Percentiles rank a stretch among this genome's conserved stretches.
Evolutionary conservation across 2,888 invertebrate genomes (phyloP).

Genomic region (Andrena flavipes): DNA sequence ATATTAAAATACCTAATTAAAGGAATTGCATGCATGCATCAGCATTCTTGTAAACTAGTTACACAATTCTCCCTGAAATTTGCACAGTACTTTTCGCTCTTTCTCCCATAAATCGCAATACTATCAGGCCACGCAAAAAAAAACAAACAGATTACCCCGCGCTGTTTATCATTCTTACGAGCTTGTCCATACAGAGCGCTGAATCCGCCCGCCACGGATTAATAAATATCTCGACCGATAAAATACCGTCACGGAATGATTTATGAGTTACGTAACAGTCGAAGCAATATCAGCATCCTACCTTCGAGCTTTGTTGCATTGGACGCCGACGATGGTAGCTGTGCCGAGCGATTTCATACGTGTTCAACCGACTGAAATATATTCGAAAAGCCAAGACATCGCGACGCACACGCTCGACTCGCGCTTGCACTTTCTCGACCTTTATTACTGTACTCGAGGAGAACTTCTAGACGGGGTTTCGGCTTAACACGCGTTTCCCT

Average conservation of each 20-base stretch:
- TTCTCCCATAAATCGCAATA: neutral
- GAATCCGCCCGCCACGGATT: slow-evolving; percentile 10
- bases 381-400: slow-evolving; percentile 29
- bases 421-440: slow-evolving; percentile 41
- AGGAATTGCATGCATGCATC: neutral
- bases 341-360: slow-evolving; percentile 44
- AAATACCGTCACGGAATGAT: slow-evolving; percentile 29
- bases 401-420: slow-evolving; percentile 32
- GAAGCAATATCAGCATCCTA: slow-evolving; percentile 33
- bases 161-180: slow-evolving; percentile 24
- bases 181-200: slow-evolving; percentile 2
- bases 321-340: slow-evolving; percentile 9
- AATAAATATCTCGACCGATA: slow-evolving; percentile 26
- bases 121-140: neutral
- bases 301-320: slow-evolving; percentile 40
- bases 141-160: neutral
- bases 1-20: no score
- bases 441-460: slow-evolving; percentile 23
- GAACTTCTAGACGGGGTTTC: slow-evolving; percentile 26
- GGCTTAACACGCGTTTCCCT: slow-evolving; percentile 8
- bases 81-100: neutral
- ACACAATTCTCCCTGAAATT: neutral
- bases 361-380: slow-evolving; percentile 60
- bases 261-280: slow-evolving; percentile 37
- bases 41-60: neutral